A percentile compares a stretch with the other conserved stretches of the same genome.
phyloP scores from a whole-genome alignment of 2,113 vertebrate genomes.

The Hystrix brachyura region DNA sequence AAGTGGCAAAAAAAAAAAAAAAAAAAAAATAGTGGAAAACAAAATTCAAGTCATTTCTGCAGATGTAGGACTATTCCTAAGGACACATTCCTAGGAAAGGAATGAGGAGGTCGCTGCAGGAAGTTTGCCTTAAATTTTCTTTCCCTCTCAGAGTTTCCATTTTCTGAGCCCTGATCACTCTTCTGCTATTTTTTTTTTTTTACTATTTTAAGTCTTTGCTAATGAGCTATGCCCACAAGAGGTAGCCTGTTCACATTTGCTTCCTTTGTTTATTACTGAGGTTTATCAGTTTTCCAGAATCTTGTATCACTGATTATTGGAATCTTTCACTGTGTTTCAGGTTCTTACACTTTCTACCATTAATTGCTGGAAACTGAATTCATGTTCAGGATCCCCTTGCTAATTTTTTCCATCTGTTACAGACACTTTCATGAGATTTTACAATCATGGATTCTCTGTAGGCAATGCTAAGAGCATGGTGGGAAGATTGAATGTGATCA shows the following conservation, averaged over 20 bases:
- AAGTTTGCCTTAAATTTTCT: neutral
- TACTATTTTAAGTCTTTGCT: neutral
- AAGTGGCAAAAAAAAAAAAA: neutral
- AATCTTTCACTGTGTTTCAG: neutral
- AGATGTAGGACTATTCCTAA: accelerated
- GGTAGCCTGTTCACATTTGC: neutral
- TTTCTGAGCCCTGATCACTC: neutral
- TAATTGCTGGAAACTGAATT: constrained; percentile 50
- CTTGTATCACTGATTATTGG: neutral
- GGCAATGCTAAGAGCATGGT: accelerated
- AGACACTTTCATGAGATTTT: constrained; percentile 78
- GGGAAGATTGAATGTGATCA: neutral
- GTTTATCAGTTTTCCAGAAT: neutral
- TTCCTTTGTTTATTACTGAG: neutral
- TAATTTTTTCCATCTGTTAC: constrained; percentile 64
- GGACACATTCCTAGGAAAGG: neutral
- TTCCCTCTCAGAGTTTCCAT: neutral
- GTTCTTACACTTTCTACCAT: neutral
- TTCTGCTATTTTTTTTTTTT: neutral
- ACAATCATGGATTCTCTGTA: neutral
- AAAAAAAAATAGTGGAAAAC: too few relatives aligned
- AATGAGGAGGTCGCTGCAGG: accelerated
- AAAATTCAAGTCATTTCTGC: neutral
- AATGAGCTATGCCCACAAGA: too few relatives aligned
- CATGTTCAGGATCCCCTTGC: constrained; percentile 70